Base-by-base conservation (phyloP, 2,888 invertebrate species). In the Noctua janthina region DNA sequence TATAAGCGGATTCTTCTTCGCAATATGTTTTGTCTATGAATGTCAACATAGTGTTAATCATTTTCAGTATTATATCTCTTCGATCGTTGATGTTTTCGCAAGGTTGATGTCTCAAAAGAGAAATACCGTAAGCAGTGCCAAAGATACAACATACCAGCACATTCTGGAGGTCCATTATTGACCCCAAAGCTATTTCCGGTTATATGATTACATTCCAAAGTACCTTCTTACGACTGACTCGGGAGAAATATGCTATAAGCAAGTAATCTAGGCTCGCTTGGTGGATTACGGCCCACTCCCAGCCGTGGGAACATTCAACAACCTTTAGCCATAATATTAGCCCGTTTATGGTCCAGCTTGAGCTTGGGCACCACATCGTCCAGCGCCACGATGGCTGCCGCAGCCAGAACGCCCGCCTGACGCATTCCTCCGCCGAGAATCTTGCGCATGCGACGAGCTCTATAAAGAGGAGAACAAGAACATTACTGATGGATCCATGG, bases 351-450 rank as follows among this genome's bases (percentile, higher is more conserved):
- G 95, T 99, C 99, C 0, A 97, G 96, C 6, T 94, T 94, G 54
- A 99, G 96, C 67, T 97, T 95, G 0, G 98, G 98, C 11, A 98
- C 97, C 90, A 98, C 98, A 84, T 98, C 98, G 79, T 99, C 98
- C n/a, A 99, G 93, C 0, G 99, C 98, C 49, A 98, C 98, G 7
- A 99, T 91, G 0, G 99, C 99, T 1, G 99, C 98, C 0, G 99
- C 99, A 0, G 99, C 99, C 75, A 99, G 92, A 71, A 99, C 97
- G 10, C 99, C 99, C 66, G 97, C 98, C 96, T 99, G 99, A 78
- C 99, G 97, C 99, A 99, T 99, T 2, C 98, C 99, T 54, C 99
- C 99, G 43, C 99, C 99, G 68, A 99, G 94, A 71, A 98, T 98
- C 96, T 99, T 99, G 77, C 99, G 97, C 66, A 98, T 90, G 76